Conservation (phyloP, 2,797 vertebrate genomes). For the Gastrophryne carolinensis region DNA sequence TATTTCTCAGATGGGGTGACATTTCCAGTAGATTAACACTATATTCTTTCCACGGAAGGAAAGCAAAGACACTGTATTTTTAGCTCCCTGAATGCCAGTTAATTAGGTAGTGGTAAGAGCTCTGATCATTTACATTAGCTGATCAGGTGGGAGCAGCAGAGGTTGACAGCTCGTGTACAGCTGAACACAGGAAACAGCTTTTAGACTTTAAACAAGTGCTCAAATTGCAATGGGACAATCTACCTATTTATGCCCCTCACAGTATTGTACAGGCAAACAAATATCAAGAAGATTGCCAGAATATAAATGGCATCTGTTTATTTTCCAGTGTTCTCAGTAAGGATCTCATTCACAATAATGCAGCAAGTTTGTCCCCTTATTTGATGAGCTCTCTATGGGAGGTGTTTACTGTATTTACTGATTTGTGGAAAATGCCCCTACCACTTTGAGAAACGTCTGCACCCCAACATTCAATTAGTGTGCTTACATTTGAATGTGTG, state of each 20-base stretch:
- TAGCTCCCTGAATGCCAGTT: slow-evolving; percentile 51
- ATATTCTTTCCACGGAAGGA: slow-evolving; percentile 51
- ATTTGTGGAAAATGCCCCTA: too few species aligned
- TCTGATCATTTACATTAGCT: slow-evolving; percentile 46
- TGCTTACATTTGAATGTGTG: too few species aligned
- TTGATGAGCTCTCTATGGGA: too few species aligned
- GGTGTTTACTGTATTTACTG: too few species aligned
- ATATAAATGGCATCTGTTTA: too few species aligned
- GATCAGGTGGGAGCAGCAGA: slow-evolving; percentile 13
- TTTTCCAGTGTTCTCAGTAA: too few species aligned
- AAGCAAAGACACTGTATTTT: slow-evolving; percentile 53
- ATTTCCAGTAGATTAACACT: slow-evolving; percentile 56
- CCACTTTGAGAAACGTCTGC: too few species aligned
- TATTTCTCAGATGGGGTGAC: slow-evolving; percentile 53
- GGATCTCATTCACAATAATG: too few species aligned
- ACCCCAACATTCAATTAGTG: too few species aligned
- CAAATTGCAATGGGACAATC: neutral
- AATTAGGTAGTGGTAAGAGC: slow-evolving; percentile 56
- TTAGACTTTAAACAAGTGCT: slow-evolving; percentile 35
- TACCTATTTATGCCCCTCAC: slow-evolving; percentile 21
- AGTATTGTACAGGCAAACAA: slow-evolving; percentile 7
- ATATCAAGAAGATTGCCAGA: too few species aligned
- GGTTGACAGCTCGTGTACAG: slow-evolving; percentile 25
- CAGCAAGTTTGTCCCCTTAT: too few species aligned
- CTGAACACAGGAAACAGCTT: slow-evolving; percentile 8